A percentile compares a stretch with the other conserved stretches of the same genome.
phyloP scores from a whole-genome alignment of 2,113 vertebrate species.

The Scolopax mira region DNA sequence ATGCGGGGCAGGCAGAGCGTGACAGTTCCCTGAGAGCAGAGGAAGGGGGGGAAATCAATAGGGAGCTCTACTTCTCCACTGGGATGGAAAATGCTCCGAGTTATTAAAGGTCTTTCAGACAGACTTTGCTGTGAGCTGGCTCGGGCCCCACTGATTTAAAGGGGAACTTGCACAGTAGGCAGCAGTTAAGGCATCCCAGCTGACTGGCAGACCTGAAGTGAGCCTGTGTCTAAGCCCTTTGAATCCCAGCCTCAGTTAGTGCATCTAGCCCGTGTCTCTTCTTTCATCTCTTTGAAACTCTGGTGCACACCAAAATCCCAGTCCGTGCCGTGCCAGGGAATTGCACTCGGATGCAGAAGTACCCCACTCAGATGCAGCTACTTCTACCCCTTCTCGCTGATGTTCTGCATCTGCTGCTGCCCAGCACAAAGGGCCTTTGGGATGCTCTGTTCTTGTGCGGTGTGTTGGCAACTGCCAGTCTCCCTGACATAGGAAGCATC shows the following conservation, averaged over 20 bases:
- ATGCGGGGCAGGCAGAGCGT: background rate
- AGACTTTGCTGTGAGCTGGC: conserved; percentile 18
- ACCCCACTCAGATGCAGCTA: no score
- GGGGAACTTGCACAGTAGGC: background rate
- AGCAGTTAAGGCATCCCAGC: background rate
- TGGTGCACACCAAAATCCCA: background rate
- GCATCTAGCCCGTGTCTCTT: background rate
- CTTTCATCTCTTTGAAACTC: background rate
- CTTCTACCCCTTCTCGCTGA: background rate
- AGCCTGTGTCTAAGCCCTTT: background rate
- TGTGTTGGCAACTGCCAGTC: background rate
- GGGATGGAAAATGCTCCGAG: conserved; percentile 19
- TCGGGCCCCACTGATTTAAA: background rate
- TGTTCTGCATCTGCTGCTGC: background rate
- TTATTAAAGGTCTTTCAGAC: conserved; percentile 50
- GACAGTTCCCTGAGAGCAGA: background rate
- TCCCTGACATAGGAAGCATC: background rate
- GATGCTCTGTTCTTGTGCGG: background rate
- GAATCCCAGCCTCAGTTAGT: background rate
- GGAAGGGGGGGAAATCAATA: background rate
- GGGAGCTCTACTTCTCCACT: conserved; percentile 35
- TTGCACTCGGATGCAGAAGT: background rate
- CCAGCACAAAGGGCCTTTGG: background rate
- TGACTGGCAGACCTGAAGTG: background rate
- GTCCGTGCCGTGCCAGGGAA: background rate